Percentiles rank a stretch among this genome's conserved stretches.
Evolutionary conservation across 30 jellyfish, hydroid and myxozoan species (phyloP).

Genomic region (Rhopilema esculentum): DNA sequence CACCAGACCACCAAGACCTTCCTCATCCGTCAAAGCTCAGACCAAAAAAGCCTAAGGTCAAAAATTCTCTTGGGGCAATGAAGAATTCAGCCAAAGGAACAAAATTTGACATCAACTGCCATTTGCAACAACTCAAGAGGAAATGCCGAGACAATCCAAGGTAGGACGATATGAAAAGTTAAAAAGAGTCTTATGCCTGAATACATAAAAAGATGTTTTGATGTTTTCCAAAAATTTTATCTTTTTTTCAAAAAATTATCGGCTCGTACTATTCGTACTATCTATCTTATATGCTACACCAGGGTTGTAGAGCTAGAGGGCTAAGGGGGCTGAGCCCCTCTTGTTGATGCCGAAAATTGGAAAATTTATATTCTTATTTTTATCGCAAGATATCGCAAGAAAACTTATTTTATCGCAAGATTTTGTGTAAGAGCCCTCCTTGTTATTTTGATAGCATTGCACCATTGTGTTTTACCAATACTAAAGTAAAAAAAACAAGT

Average conservation of each 20-base stretch:
- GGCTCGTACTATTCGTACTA: background rate
- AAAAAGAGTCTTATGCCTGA: no score
- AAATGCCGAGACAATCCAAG: background rate
- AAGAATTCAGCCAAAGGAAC: background rate
- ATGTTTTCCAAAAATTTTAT: background rate
- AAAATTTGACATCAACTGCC: background rate
- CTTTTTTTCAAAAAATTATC: background rate
- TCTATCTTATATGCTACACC: background rate
- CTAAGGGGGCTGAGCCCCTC: no score
- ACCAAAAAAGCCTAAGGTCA: background rate
- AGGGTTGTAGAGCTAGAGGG: background rate
- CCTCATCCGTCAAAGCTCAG: constrained; percentile 21
- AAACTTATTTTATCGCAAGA: no score
- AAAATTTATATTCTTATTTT: no score
- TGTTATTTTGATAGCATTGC: no score
- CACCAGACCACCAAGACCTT: constrained; percentile 10
- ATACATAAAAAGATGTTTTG: background rate
- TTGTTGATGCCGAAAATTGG: no score
- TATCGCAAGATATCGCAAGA: no score
- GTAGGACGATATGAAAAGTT: background rate
- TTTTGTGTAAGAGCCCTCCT: no score
- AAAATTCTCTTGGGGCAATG: background rate
- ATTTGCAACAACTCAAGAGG: background rate
- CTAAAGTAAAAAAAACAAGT: no score
- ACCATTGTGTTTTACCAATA: no score